A percentile compares a stretch with the other conserved stretches of the same genome.
Evolutionary conservation across 2,113 vertebrate species (phyloP).

Genomic region (Amazona guildingii): DNA sequence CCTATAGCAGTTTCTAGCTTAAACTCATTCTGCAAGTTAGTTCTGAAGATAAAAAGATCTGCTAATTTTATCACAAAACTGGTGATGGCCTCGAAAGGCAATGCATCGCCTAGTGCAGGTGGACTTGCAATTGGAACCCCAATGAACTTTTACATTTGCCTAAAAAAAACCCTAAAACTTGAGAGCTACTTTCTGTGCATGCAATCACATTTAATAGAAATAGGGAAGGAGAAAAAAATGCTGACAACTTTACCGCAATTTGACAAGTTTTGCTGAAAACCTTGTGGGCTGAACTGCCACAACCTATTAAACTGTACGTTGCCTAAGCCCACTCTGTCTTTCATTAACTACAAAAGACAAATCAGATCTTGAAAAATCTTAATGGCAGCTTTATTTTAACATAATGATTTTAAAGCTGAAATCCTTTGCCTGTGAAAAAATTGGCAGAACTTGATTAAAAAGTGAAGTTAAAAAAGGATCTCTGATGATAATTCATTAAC

Average conservation of each 20-base stretch:
- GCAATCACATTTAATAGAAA: neutral
- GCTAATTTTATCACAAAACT: neutral
- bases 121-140: neutral
- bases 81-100: neutral
- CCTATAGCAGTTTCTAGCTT: neutral
- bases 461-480: neutral
- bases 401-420: neutral
- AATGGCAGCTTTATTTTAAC: conserved; percentile 8
- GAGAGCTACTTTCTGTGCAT: neutral
- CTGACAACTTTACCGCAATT: neutral
- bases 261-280: neutral
- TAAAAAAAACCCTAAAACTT: neutral
- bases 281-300: neutral
- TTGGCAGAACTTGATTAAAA: neutral
- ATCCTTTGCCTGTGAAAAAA: conserved; percentile 3
- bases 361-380: neutral
- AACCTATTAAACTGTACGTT: neutral
- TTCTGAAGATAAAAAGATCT: neutral
- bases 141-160: neutral
- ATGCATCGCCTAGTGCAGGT: neutral
- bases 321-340: neutral
- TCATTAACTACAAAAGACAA: conserved; percentile 9
- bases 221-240: neutral
- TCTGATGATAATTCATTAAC: neutral
- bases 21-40: neutral